Base-by-base conservation (phyloP, 2,888 invertebrate species). In the Blastobasis adustella region DNA sequence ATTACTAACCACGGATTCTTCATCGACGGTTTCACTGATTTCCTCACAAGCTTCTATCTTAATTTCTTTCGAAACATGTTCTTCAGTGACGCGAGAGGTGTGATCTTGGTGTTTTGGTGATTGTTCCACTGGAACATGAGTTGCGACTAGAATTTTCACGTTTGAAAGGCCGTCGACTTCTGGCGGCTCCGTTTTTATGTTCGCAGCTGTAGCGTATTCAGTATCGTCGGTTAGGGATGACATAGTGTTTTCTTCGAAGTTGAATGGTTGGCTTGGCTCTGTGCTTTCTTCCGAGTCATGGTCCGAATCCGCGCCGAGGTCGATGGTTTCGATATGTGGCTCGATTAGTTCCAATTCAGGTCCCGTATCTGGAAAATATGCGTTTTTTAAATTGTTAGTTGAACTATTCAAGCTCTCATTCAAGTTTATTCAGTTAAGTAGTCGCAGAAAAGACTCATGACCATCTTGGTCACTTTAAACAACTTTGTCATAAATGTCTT, bases 271-370 rank as follows among this genome's bases (percentile, higher is more conserved):
- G 8, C 9, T 9, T 5, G 23, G 46, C 37, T 36, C 1, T 1
- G 8, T 36, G 38, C n/a, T 41, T 41, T 37, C 8, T 46, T 56
- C 57, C 23, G 58, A 54, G 4, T 66, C 71, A 1, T 57, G 51
- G 37, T 78, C 82, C 4, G 73, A 73, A 37, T 76, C 75, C 0
- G 61, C 58, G 9, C 65, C 70, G 10, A 80, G 59, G 45, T 78
- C 73, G 44, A 86, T 81, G 0, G 78, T 81, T 60, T 84, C 85
- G 10, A 86, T 69, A 3, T 58, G 60, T 6, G 75, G 76, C 58
- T 86, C 86, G 3, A 86, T 54, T 3, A 80, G 47, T 9, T 73
- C 62, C 0, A 82, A 46, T 45, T 83, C 83, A 4, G 75, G 73
- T 37, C 62, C 72, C 39, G 59, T 62, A 45, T 67, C 81, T 77